Evolutionary conservation across 2,797 vertebrate species (phyloP).

Genomic region (Acipenser ruthenus): DNA sequence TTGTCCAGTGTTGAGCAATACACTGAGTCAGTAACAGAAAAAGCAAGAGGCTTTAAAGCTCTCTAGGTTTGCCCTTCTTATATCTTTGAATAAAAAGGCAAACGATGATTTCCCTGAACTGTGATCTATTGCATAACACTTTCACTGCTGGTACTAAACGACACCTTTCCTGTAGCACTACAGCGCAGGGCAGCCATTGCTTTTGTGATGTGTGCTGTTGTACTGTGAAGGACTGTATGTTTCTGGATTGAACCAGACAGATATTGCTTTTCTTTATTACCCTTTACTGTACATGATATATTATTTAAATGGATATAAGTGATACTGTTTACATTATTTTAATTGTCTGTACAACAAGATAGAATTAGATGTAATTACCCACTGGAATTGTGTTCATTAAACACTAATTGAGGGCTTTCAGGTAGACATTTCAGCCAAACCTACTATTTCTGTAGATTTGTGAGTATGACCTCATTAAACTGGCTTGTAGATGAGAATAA

Average conservation of each 20-base stretch:
- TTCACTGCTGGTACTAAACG: neutral
- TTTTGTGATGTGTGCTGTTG: too few species aligned
- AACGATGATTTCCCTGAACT: neutral
- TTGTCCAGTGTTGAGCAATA: neutral
- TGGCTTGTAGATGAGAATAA: too few species aligned
- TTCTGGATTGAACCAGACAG: too few species aligned
- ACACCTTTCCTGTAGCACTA: too few species aligned
- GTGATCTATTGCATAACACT: neutral
- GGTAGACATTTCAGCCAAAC: neutral
- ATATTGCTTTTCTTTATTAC: too few species aligned
- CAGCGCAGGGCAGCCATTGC: too few species aligned
- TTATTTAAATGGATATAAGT: too few species aligned
- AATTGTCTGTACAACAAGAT: neutral
- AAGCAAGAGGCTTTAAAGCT: neutral
- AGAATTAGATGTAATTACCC: neutral
- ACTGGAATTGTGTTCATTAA: slow-evolving; percentile 5
- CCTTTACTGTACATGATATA: too few species aligned
- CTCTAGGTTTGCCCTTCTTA: too few species aligned
- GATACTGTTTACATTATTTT: neutral
- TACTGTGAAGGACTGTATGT: too few species aligned
- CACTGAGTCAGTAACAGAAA: too few species aligned
- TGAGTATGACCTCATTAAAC: too few species aligned
- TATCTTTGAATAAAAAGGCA: neutral
- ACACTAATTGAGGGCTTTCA: slow-evolving; percentile 1
- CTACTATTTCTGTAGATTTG: neutral